A percentile compares a stretch with the other conserved stretches of the same genome.
phyloP scores from a whole-genome alignment of 2,113 vertebrate genomes.

The Cariama cristata region DNA sequence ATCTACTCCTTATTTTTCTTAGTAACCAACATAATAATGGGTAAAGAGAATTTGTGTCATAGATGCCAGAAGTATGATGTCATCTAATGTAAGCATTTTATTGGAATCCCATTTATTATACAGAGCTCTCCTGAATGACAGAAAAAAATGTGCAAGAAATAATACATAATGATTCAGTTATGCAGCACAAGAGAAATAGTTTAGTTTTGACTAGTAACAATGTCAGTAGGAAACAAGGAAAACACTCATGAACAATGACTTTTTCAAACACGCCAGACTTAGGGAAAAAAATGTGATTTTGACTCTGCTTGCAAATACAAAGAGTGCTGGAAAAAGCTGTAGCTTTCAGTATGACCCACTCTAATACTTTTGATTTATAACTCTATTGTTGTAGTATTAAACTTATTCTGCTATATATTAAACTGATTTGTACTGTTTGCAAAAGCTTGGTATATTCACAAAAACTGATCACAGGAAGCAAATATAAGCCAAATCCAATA shows the following conservation, averaged over 20 bases:
- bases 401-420: neutral
- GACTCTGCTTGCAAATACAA: neutral
- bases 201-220: neutral
- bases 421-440: neutral
- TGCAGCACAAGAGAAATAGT: neutral
- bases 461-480: neutral
- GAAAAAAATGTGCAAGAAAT: neutral
- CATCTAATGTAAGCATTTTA: neutral
- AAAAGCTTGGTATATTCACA: neutral
- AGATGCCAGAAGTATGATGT: neutral
- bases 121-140: neutral
- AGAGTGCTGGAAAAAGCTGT: neutral
- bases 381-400: neutral
- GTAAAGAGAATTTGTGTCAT: neutral
- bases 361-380: neutral
- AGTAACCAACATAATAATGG: neutral
- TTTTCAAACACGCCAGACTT: neutral
- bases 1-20: neutral
- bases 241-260: neutral
- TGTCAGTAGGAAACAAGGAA: neutral
- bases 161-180: neutral
- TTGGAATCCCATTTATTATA: neutral
- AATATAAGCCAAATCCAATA: constrained; percentile 4
- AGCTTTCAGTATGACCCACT: neutral
- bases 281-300: neutral